These are phyloP conservation scores for Maconellicoccus hirsutus DNA, from an alignment of 1,140 invertebrate genomes.

Conservation along the genomic window DNA sequence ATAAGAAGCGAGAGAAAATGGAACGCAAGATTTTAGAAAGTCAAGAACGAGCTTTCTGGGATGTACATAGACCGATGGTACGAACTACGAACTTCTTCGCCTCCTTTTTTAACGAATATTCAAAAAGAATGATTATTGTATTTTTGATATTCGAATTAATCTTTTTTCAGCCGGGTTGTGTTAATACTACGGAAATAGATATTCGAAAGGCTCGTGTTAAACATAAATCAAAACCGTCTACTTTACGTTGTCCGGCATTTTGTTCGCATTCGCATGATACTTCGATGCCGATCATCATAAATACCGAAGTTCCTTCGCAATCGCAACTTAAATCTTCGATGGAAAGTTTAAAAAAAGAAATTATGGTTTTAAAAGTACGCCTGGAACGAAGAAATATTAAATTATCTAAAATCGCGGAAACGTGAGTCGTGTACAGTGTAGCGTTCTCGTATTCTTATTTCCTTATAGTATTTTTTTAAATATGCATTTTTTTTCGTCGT, in stretches of 20 bases:
- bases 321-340: conserved; percentile 23
- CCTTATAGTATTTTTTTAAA: no score
- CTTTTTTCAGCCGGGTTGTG: conserved; percentile 75
- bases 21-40: conserved; percentile 97
- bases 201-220: conserved; percentile 60
- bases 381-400: conserved; percentile 84
- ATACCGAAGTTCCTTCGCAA: conserved; percentile 37
- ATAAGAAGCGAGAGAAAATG: conserved; percentile 96
- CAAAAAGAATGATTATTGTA: background rate
- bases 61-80: conserved; percentile 95
- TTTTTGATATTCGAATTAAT: background rate
- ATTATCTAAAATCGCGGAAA: conserved; percentile 92
- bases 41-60: conserved; percentile 99
- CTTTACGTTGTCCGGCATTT: conserved; percentile 4
- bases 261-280: conserved; percentile 30
- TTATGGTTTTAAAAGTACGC: conserved; percentile 54
- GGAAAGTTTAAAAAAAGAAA: conserved; percentile 48
- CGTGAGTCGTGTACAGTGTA: conserved; percentile 56
- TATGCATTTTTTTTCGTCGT: background rate
- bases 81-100: conserved; percentile 28
- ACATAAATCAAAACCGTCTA: conserved; percentile 25
- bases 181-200: conserved; percentile 97
- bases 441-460: no score
- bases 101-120: no score
- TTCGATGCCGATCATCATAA: conserved; percentile 35